phyloP scores from a whole-genome alignment of 1,140 invertebrate genomes.

The Philopotamus ludificatus region DNA sequence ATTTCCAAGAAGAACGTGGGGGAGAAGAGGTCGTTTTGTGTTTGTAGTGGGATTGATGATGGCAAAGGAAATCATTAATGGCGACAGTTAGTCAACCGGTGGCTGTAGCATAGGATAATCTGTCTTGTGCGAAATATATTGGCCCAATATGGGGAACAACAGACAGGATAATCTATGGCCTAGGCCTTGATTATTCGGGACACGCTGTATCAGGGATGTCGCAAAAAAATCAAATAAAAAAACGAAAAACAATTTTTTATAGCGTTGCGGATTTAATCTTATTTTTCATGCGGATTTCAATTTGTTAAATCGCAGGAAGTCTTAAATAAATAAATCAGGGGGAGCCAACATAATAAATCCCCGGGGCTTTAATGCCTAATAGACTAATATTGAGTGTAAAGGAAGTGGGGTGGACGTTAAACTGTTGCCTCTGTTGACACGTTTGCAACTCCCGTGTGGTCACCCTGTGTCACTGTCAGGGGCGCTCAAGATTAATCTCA shows the following conservation, averaged over 20 bases:
- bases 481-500: neutral
- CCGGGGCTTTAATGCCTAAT: conserved; percentile 33
- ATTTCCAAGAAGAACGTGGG: too few relatives aligned
- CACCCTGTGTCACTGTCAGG: conserved; percentile 10
- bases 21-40: neutral
- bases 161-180: conserved; percentile 34
- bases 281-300: neutral
- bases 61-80: conserved; percentile 22
- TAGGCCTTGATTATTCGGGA: conserved; percentile 30
- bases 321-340: conserved; percentile 25
- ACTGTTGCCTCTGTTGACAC: conserved; percentile 36
- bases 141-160: conserved; percentile 26
- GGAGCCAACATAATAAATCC: conserved; percentile 26
- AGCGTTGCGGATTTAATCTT: too few relatives aligned
- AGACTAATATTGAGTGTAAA: conserved; percentile 41
- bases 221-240: neutral
- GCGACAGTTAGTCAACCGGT: conserved; percentile 19
- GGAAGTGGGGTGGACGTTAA: conserved; percentile 36
- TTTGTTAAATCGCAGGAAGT: neutral
- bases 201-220: conserved; percentile 26
- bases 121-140: conserved; percentile 34
- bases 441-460: conserved; percentile 37
- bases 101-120: conserved; percentile 31
- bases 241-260: too few relatives aligned
- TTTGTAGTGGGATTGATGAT: conserved; percentile 15